A percentile compares a stretch with the other conserved stretches of the same genome.
phyloP scores from a whole-genome alignment of 2,113 vertebrate species.

The Cariama cristata region DNA sequence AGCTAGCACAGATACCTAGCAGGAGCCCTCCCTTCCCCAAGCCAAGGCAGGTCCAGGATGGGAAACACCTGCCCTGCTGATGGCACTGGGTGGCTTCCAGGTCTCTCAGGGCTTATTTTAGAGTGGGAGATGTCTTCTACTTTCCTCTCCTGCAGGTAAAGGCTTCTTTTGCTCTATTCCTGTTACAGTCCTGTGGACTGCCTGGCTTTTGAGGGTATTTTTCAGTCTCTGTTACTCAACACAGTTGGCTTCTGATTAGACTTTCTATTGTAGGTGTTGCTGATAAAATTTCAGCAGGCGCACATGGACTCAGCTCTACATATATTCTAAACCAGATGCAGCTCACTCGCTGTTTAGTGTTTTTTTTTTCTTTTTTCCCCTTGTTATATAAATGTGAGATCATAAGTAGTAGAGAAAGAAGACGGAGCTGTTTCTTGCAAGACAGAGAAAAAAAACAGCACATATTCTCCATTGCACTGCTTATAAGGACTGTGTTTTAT shows the following conservation, averaged over 20 bases:
- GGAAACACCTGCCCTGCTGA: neutral
- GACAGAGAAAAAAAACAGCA: neutral
- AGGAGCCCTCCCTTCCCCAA: neutral
- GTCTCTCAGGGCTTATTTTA: neutral
- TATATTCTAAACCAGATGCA: conserved; percentile 1
- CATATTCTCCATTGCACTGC: neutral
- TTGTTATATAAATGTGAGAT: neutral
- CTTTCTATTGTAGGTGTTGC: conserved; percentile 30
- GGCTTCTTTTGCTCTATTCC: neutral
- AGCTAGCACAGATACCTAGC: neutral
- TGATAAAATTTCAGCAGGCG: conserved; percentile 58
- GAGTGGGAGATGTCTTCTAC: neutral
- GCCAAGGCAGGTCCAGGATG: neutral
- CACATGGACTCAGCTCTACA: neutral
- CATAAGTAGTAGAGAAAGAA: neutral
- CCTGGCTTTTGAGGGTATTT: neutral
- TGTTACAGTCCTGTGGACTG: neutral
- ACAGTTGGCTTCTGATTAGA: conserved; percentile 43
- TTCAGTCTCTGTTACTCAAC: neutral
- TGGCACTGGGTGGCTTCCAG: neutral
- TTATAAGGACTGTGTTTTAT: neutral
- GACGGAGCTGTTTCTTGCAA: conserved; percentile 10
- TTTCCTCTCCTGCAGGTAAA: neutral
- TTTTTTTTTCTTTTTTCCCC: too few species aligned
- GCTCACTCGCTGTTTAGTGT: neutral